Conservation (phyloP, 2,797 vertebrate genomes). For the Falco peregrinus region DNA sequence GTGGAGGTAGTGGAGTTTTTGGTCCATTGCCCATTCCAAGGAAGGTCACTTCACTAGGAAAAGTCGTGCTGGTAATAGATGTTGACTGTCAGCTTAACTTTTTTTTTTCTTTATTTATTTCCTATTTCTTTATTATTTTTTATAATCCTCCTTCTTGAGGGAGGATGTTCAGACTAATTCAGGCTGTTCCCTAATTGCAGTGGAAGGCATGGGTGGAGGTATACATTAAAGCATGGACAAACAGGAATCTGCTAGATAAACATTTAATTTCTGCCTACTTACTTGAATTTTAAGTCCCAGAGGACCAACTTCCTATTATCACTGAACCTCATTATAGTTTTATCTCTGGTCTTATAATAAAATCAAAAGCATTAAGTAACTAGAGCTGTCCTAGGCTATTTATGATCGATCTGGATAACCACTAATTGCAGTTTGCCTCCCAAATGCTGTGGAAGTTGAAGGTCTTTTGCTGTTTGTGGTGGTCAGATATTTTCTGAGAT, state of each 20-base stretch:
- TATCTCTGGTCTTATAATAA: slow-evolving; percentile 59
- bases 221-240: slow-evolving; percentile 19
- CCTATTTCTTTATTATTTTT: neutral
- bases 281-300: slow-evolving; percentile 24
- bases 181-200: neutral
- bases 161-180: neutral
- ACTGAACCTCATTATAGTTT: slow-evolving; percentile 32
- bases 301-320: slow-evolving; percentile 22
- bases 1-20: neutral
- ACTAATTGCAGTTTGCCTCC: slow-evolving; percentile 53
- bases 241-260: slow-evolving; percentile 55
- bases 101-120: neutral
- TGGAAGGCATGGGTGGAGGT: neutral
- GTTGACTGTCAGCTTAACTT: neutral
- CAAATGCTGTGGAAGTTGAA: slow-evolving; percentile 42
- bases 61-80: neutral
- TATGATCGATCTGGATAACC: slow-evolving; percentile 44
- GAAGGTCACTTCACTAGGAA: neutral
- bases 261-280: slow-evolving; percentile 62
- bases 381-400: slow-evolving; percentile 23
- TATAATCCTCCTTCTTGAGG: neutral
- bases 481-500: slow-evolving; percentile 10
- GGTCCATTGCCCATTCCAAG: neutral
- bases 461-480: neutral
- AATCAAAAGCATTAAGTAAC: slow-evolving; percentile 60